Conservation (phyloP, 1,140 invertebrate species). For the Manduca sexta region DNA sequence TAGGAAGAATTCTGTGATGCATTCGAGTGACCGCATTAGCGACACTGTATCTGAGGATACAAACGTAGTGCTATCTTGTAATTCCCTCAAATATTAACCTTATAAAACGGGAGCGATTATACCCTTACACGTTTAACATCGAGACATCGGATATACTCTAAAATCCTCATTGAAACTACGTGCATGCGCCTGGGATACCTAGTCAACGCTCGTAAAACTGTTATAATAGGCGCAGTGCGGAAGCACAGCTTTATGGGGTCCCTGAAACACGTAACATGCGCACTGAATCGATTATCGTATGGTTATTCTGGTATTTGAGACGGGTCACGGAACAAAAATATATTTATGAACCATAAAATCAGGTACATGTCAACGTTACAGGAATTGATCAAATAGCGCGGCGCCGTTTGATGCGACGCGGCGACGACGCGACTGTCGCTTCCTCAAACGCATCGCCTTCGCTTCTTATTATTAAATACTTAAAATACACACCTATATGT, state of each 20-base stretch:
- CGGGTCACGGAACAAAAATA: constrained; percentile 47
- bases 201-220: constrained; percentile 51
- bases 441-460: no score
- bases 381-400: constrained; percentile 34
- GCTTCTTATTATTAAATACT: no score
- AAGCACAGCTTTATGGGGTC: constrained; percentile 51
- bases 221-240: constrained; percentile 57
- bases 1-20: constrained; percentile 27
- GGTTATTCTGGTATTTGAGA: constrained; percentile 46
- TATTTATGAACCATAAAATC: constrained; percentile 44
- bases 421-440: no score
- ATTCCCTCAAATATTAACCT: constrained; percentile 49
- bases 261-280: constrained; percentile 51
- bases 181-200: constrained; percentile 44
- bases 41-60: constrained; percentile 29
- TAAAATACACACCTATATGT: no score
- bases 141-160: constrained; percentile 36
- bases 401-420: neutral
- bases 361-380: constrained; percentile 20
- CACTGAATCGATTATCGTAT: constrained; percentile 51
- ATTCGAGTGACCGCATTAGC: constrained; percentile 36
- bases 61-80: constrained; percentile 30
- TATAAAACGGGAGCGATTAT: constrained; percentile 53
- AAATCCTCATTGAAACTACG: constrained; percentile 31
- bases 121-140: constrained; percentile 44